Conservation (phyloP, 2,888 invertebrate species). For the Tryphoninae sp. region DNA sequence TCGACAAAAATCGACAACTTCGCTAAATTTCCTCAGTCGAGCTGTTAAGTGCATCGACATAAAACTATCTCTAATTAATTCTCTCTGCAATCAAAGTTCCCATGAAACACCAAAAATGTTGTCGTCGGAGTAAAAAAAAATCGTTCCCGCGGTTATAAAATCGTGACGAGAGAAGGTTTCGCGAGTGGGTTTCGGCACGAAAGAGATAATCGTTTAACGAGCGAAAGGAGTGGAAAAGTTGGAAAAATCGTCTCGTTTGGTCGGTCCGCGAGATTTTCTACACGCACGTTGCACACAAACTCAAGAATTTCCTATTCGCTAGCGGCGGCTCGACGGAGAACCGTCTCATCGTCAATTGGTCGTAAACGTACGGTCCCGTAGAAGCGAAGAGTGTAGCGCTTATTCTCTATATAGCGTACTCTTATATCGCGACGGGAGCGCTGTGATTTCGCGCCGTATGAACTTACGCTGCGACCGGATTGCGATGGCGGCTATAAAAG, state of each 20-base stretch:
- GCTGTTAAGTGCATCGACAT: too few relatives aligned
- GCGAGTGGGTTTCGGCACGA: constrained; percentile 30
- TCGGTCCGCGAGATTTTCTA: constrained; percentile 23
- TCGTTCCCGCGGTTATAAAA: constrained; percentile 15
- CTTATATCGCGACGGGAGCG: constrained; percentile 24
- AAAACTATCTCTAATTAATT: too few relatives aligned
- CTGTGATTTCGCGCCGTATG: constrained; percentile 67
- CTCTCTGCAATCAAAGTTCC: not conserved
- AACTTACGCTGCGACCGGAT: constrained; percentile 68
- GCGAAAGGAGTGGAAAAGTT: constrained; percentile 45
- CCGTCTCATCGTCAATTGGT: constrained; percentile 37
- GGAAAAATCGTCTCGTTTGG: constrained; percentile 32
- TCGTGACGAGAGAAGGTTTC: not conserved
- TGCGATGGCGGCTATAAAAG: constrained; percentile 68
- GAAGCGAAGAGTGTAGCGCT: not conserved
- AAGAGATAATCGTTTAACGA: constrained; percentile 49
- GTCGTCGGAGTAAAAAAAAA: too few relatives aligned
- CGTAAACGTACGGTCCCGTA: constrained; percentile 37
- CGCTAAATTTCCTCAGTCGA: too few relatives aligned
- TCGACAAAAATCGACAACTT: too few relatives aligned
- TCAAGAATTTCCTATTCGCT: too few relatives aligned
- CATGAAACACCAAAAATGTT: not conserved
- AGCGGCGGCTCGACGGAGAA: not conserved
- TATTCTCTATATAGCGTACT: not conserved
- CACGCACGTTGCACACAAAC: too few relatives aligned